These are phyloP conservation scores for Keiferia lycopersicella DNA, from an alignment of 2,888 invertebrate genomes.

Conservation along the genomic window DNA sequence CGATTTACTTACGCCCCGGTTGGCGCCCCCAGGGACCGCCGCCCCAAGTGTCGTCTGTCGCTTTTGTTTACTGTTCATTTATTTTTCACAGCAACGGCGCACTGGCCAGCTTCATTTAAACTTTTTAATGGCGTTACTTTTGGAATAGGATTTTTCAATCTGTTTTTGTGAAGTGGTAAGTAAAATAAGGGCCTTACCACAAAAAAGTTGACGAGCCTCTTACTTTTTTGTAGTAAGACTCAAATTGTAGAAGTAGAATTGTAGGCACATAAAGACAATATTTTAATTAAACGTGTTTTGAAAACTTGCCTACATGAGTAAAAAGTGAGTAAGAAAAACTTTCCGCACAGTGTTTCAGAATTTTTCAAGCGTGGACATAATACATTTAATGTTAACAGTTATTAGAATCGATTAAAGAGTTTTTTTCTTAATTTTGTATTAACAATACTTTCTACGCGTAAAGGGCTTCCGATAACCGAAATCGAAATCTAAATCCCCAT, in stretches of 20 bases:
- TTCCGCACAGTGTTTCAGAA: background rate
- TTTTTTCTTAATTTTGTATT: too few relatives aligned
- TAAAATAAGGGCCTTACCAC: too few relatives aligned
- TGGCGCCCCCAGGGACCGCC: conserved; percentile 35
- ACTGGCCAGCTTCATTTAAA: conserved; percentile 18
- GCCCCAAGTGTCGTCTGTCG: conserved; percentile 47
- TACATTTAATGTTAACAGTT: background rate
- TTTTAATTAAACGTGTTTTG: too few relatives aligned
- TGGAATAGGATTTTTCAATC: conserved; percentile 5
- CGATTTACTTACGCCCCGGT: conserved; percentile 62
- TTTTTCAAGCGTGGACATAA: background rate
- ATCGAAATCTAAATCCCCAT: background rate
- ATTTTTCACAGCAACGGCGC: conserved; percentile 32
- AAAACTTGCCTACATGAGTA: too few relatives aligned
- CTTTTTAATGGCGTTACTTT: conserved; percentile 23
- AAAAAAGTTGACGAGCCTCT: too few relatives aligned
- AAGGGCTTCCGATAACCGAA: background rate
- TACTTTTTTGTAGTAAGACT: too few relatives aligned
- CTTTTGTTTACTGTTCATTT: conserved; percentile 61
- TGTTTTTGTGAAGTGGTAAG: background rate
- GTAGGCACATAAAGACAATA: too few relatives aligned
- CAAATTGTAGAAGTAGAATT: too few relatives aligned
- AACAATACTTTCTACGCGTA: background rate
- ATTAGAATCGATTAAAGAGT: too few relatives aligned
- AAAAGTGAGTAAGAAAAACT: too few relatives aligned